These are phyloP conservation scores for Netelia melanura DNA, from an alignment of 2,888 invertebrate genomes.

Conservation along the genomic window DNA sequence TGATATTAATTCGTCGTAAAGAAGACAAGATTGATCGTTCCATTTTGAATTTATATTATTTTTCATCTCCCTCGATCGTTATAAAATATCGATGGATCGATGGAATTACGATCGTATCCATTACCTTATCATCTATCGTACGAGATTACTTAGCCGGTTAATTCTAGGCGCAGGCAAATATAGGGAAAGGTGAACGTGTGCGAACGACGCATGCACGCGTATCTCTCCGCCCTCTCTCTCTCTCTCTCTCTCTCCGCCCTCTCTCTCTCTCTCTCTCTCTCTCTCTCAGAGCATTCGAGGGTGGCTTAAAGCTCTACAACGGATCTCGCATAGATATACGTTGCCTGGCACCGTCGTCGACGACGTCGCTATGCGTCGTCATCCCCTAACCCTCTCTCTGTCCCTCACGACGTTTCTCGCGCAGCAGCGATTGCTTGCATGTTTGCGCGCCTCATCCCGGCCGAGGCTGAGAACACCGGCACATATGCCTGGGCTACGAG, in stretches of 20 bases:
- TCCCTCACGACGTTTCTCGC: conserved; percentile 7
- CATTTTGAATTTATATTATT: not conserved
- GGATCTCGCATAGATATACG: conserved; percentile 31
- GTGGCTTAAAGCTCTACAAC: conserved; percentile 75
- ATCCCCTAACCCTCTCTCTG: conserved; percentile 1
- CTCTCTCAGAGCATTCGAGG: conserved; percentile 61
- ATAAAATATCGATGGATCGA: conserved; percentile 68
- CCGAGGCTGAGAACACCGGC: conserved; percentile 61
- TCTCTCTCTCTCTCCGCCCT: conserved; percentile 5
- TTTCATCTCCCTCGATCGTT: too few species aligned
- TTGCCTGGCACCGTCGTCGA: conserved; percentile 23
- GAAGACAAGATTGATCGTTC: not conserved
- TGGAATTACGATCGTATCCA: conserved; percentile 77
- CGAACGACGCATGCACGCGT: conserved; percentile 3
- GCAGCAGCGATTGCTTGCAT: conserved; percentile 68
- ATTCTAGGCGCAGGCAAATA: conserved; percentile 33
- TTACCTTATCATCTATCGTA: conserved; percentile 64
- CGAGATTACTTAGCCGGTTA: conserved; percentile 71
- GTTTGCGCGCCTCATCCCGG: conserved; percentile 52
- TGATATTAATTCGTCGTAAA: not conserved
- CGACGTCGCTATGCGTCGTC: conserved; percentile 3
- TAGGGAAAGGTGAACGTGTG: conserved; percentile 23
- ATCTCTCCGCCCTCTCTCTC: conserved; percentile 1
- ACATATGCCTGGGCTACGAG: conserved; percentile 43
- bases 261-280: conserved; percentile 9